A percentile compares a stretch with the other conserved stretches of the same genome.
Conservation (phyloP, 2,888 invertebrate species). For the Eupithecia tripunctaria region DNA sequence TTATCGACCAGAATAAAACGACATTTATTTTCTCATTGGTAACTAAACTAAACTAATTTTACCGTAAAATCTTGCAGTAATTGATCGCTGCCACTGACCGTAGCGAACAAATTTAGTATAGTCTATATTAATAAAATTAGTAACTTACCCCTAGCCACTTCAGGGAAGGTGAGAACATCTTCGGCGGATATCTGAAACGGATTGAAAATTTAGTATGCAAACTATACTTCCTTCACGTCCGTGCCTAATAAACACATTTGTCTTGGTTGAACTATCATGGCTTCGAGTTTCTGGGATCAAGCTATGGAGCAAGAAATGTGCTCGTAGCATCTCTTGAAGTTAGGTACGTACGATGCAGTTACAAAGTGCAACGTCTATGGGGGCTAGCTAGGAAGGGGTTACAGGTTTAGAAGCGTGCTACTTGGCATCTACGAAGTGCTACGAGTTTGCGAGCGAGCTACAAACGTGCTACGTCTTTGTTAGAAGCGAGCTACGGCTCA, state of each 20-base stretch:
- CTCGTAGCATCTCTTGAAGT: not conserved
- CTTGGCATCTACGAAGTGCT: not conserved
- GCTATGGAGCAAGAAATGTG: not conserved
- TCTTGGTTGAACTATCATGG: not conserved
- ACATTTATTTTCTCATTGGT: no score
- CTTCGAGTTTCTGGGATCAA: not conserved
- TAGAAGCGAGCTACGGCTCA: not conserved
- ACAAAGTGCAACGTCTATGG: not conserved
- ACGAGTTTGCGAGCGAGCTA: not conserved
- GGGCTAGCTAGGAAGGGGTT: not conserved
- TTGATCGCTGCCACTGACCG: no score
- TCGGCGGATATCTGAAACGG: slow-evolving; percentile 48
- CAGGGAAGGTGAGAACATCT: slow-evolving; percentile 48
- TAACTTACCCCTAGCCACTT: slow-evolving; percentile 50
- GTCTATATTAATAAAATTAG: not conserved
- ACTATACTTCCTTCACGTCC: not conserved
- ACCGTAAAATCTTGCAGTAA: no score
- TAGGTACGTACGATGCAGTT: not conserved
- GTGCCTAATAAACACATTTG: no score
- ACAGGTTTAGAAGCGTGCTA: not conserved
- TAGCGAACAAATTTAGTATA: not conserved
- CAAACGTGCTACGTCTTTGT: not conserved
- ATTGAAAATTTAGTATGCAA: not conserved
- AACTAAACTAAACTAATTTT: no score
- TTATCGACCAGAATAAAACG: no score